phyloP scores from a whole-genome alignment of 2,797 vertebrate species.

The Uromys caudimaculatus region DNA sequence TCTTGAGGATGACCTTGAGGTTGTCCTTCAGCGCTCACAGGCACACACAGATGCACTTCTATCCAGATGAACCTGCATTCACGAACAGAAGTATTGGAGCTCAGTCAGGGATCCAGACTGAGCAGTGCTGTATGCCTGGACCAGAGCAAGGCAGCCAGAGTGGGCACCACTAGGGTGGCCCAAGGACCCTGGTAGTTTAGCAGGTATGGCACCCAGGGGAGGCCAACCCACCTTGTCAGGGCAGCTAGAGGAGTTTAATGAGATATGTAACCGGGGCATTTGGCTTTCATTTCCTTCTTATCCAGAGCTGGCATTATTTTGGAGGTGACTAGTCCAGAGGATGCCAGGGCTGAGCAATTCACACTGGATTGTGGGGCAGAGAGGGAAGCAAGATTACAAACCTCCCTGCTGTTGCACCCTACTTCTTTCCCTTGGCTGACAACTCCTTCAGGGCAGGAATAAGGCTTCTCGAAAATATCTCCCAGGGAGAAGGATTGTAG shows the following conservation, averaged over 20 bases:
- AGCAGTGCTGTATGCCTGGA: neutral
- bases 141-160: neutral
- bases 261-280: no score
- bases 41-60: neutral
- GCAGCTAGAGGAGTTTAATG: neutral
- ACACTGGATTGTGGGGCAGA: neutral
- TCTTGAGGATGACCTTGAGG: neutral
- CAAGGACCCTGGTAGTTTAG: neutral
- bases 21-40: neutral
- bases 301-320: neutral
- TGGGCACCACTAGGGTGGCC: neutral
- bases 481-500: neutral
- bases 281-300: neutral
- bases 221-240: neutral
- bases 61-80: neutral
- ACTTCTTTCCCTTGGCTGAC: neutral
- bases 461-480: neutral
- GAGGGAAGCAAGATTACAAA: neutral
- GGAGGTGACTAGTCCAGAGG: neutral
- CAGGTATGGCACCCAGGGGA: neutral
- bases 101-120: neutral
- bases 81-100: neutral
- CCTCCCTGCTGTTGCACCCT: neutral
- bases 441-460: neutral
- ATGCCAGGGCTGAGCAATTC: neutral